phyloP scores from a whole-genome alignment of 2,888 invertebrate genomes.

The Cheilosia impressa region DNA sequence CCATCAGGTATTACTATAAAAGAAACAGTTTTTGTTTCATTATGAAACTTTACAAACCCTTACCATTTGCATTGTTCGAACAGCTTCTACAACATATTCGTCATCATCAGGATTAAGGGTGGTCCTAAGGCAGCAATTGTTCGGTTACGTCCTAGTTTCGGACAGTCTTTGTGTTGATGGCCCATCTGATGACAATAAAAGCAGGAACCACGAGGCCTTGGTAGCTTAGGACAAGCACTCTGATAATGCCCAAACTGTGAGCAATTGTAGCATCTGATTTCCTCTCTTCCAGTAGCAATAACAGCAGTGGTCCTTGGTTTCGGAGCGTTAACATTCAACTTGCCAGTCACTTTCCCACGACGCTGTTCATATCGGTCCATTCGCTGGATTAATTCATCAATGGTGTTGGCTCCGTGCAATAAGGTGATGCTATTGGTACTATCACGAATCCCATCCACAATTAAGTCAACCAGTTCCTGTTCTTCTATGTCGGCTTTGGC shows the following conservation, averaged over 20 bases:
- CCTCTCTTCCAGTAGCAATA: conserved; percentile 5
- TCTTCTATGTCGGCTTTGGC: conserved; percentile 12
- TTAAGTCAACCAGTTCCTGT: conserved; percentile 21
- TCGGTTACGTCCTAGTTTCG: conserved; percentile 4
- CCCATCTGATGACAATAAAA: conserved; percentile 35
- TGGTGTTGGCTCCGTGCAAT: conserved; percentile 9
- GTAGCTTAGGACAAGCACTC: conserved; percentile 27
- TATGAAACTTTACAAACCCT: conserved; percentile 21
- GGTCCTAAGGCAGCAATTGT: conserved; percentile 17
- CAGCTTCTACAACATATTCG: conserved; percentile 5
- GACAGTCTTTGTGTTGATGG: conserved; percentile 29
- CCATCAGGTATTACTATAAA: conserved; percentile 32
- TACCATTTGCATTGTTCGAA: conserved; percentile 12
- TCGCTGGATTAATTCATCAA: conserved; percentile 17
- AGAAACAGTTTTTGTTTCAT: conserved; percentile 31
- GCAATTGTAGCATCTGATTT: conserved; percentile 23
- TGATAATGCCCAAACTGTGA: conserved; percentile 38
- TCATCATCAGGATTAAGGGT: conserved; percentile 5
- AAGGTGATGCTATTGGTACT: conserved; percentile 27
- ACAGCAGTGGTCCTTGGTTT: conserved; percentile 11
- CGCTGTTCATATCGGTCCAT: conserved; percentile 31
- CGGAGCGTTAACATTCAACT: not conserved
- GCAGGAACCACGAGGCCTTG: conserved; percentile 27
- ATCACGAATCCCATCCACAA: conserved; percentile 33
- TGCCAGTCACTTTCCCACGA: conserved; percentile 2